Conservation (phyloP, 2,797 vertebrate species). For the Chiloscyllium punctatum region DNA sequence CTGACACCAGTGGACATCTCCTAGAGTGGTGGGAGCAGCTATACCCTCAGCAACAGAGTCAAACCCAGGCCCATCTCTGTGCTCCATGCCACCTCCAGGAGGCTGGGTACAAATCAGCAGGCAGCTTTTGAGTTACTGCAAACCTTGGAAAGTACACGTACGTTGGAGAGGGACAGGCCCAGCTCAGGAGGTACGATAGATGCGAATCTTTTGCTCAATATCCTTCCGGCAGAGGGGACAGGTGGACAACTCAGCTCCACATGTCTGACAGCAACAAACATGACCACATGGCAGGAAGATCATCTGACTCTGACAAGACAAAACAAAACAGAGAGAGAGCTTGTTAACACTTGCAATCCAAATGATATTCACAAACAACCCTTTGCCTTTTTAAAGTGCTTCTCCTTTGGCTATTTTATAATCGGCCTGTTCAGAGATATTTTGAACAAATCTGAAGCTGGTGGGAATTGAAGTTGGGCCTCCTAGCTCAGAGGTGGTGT, state of each 20-base stretch:
- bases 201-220: slow-evolving; percentile 68
- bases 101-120: neutral
- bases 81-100: neutral
- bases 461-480: too few relatives aligned
- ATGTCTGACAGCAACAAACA: slow-evolving; percentile 82
- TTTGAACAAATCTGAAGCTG: too few relatives aligned
- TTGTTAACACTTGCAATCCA: neutral
- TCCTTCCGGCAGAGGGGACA: slow-evolving; percentile 80
- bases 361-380: neutral
- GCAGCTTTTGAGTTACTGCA: neutral
- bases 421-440: too few relatives aligned
- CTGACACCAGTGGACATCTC: too few relatives aligned
- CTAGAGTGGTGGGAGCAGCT: too few relatives aligned
- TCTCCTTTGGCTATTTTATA: neutral
- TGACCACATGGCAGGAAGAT: slow-evolving; percentile 89
- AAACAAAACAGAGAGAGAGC: neutral
- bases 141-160: neutral
- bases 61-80: neutral
- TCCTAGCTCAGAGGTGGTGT: too few relatives aligned
- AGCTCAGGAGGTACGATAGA: slow-evolving; percentile 53
- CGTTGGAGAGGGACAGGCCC: neutral
- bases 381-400: neutral
- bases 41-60: neutral
- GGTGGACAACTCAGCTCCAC: slow-evolving; percentile 64
- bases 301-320: slow-evolving; percentile 65